phyloP scores from a whole-genome alignment of 1,140 invertebrate genomes.

The Aporrectodea caliginosa region DNA sequence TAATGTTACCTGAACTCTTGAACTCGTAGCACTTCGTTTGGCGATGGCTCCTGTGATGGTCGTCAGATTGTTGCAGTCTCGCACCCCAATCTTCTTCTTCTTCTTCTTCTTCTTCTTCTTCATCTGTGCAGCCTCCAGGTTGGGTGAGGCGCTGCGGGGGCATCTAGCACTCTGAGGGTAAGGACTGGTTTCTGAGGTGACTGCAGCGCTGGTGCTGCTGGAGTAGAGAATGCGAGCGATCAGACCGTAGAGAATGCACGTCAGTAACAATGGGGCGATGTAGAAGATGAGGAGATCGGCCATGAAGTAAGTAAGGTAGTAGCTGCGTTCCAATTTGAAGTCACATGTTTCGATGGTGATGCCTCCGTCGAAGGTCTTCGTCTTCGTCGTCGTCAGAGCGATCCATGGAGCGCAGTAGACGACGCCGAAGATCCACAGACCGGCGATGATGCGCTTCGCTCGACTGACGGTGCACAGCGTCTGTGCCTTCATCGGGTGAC shows the following conservation, averaged over 20 bases:
- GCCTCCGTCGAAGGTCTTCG: constrained; percentile 29
- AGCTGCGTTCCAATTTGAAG: constrained; percentile 53
- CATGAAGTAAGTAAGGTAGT: constrained; percentile 61
- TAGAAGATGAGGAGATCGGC: constrained; percentile 64
- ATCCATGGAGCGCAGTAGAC: constrained; percentile 52
- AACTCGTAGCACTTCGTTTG: no score
- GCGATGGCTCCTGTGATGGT: no score
- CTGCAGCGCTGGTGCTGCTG: no score
- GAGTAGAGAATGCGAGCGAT: constrained; percentile 60
- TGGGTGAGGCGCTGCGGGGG: no score
- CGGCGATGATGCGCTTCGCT: constrained; percentile 61
- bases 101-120: no score
- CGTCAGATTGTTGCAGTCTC: no score
- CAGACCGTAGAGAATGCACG: constrained; percentile 60
- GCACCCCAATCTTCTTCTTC: no score
- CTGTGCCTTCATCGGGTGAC: constrained; percentile 75
- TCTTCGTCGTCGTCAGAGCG: constrained; percentile 42
- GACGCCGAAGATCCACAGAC: constrained; percentile 62
- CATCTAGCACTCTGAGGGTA: no score
- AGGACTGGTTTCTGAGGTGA: no score
- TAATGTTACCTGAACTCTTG: no score
- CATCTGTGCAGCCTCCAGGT: no score
- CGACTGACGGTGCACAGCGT: constrained; percentile 63
- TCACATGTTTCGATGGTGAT: constrained; percentile 57
- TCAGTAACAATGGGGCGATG: constrained; percentile 60